Base-by-base conservation (phyloP, 2,797 vertebrate species). In the Tachyglossus aculeatus region DNA sequence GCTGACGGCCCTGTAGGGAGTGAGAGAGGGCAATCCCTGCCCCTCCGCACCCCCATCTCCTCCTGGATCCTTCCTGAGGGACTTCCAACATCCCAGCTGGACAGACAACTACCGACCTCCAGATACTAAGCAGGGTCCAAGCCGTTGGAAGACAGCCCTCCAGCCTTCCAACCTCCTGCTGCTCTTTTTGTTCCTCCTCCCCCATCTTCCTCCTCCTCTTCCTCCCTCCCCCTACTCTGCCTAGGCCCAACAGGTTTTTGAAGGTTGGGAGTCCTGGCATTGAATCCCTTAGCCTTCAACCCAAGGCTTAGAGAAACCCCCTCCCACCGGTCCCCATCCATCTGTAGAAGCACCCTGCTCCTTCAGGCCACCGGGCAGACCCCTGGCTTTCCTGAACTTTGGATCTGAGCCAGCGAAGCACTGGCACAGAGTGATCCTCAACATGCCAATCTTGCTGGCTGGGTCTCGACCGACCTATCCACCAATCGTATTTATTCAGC, bases 1-100 rank as follows among this genome's bases (percentile, higher is more conserved):
- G 1, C 89, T 93, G 81, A 94, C 93, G 4, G 92, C 90, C 22
- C 83, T 94, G 81, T 94, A 88, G 94, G 69, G 6, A 4, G 65
- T 12, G 33, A 0, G 69, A 10, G 12, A 5, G 27, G 14, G n/a
- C n/a, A 18, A 15, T 37, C 36, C 53, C 6, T 0, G 16, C 34
- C 14, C 56, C 59, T 73, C 37, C 38, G 63, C 72, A 41, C 5
- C 2, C 27, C 19, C 24, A 39, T 47, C 25, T 31, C 52, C n/a
- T n/a, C 69, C 22, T 27, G 50, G 13, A 55, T 29, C 45, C 14
- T 57, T 51, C 6, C 0, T 4, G n/a, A 47, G 63, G 43, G 9
- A 68, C 3, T 9, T 31, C 25, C n/a, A 19, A 31, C 27, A 15
- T 25, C 16, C 21, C 33, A 66, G 54, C 39, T n/a, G 47, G 51